Evolutionary conservation across 2,113 vertebrate species (phyloP).

Genomic region (Thunnus maccoyii): DNA sequence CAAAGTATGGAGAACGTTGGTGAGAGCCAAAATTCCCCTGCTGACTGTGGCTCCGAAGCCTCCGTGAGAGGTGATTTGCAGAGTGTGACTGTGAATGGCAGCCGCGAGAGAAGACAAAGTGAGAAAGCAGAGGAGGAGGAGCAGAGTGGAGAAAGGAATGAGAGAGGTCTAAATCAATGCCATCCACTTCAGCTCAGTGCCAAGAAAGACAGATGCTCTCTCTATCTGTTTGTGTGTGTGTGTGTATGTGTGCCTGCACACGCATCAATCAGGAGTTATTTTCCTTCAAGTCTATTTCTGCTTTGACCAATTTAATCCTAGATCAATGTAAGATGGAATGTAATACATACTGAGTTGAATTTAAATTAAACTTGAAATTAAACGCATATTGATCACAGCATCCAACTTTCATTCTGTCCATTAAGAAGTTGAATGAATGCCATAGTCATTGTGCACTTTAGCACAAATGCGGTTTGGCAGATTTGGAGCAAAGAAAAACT

Average conservation of each 20-base stretch:
- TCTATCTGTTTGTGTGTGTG: conserved; percentile 49
- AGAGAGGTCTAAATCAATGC: conserved; percentile 75
- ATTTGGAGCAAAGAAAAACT: conserved; percentile 25
- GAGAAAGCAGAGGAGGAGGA: conserved; percentile 55
- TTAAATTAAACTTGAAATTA: conserved; percentile 57
- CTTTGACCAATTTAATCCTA: conserved; percentile 50
- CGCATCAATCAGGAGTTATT: conserved; percentile 62
- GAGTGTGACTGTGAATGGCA: conserved; percentile 65
- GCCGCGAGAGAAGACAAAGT: conserved; percentile 55
- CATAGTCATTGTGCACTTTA: background rate
- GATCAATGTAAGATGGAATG: conserved; percentile 47
- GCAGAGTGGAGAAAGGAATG: conserved; percentile 61
- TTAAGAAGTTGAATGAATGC: conserved; percentile 36
- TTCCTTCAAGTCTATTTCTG: conserved; percentile 63
- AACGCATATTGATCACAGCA: conserved; percentile 45
- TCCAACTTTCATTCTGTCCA: conserved; percentile 18
- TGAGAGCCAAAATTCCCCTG: conserved; percentile 59
- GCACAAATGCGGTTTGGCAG: conserved; percentile 13
- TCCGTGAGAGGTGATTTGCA: conserved; percentile 57
- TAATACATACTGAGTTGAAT: conserved; percentile 31
- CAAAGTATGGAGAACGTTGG: background rate
- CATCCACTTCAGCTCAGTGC: conserved; percentile 70
- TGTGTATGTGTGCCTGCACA: conserved; percentile 24
- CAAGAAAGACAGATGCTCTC: conserved; percentile 78
- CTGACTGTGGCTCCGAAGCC: conserved; percentile 51